Evolutionary conservation across 2,113 vertebrate species (phyloP), one percentile per base, ranked within the genome.

Genomic region (Patagioenas fasciata): DNA sequence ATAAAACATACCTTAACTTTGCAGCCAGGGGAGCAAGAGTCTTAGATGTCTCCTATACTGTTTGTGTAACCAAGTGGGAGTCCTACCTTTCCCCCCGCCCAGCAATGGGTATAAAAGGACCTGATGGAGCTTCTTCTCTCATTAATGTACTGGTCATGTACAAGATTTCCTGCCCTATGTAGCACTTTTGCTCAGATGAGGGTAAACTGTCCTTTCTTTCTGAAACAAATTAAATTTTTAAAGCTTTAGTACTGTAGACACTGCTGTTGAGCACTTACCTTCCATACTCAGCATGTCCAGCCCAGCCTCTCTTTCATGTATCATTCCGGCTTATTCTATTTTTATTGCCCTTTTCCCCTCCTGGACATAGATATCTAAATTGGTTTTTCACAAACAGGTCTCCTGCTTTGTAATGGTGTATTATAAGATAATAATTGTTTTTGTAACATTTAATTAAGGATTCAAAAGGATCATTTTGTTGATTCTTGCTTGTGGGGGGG

Each of bases 361-460:
- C 53, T 78, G 80, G 65, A 72, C 38, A 47, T 15, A 28, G 42
- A 67, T 95, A 80, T 84, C 90, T 93, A 81, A 93, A 84, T 34
- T 86, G 82, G 1, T 87, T 97, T 77, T 73, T 89, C 64, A 75
- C 85, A 85, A 95, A 81, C 51, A 8, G 1, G 77, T 58, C 38
- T 96, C 38, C 78, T 74, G 23, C 74, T 47, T 94, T 95, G 71
- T 87, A 89, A 80, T 72, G 58, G 80, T 95, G 73, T 60, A 67
- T 84, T 95, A 66, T 32, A 31, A 84, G 53, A 58, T 84, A 94
- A 94, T 50, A 29, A n/a, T 85, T 89, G 16, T 72, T 93, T 72
- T 96, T 82, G 44, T 74, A 78, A 48, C 97, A 79, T 96, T 98
- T 96, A 97, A 96, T 95, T 96, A 96, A 89, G 40, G 32, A 95